Conservation (phyloP, 2,888 invertebrate genomes). For the Acleris emargana region DNA sequence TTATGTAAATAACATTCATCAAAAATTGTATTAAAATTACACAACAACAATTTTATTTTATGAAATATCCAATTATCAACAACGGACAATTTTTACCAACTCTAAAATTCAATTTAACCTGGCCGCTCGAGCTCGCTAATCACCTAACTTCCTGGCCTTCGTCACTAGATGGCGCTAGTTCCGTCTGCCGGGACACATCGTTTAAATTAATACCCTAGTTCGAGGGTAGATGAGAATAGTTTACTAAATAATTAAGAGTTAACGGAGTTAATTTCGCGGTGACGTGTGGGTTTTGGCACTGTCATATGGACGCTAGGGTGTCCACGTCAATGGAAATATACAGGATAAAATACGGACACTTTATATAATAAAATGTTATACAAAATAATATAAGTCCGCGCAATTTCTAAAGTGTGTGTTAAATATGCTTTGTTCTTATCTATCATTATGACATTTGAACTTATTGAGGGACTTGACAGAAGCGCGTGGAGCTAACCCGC, state of each 20-base stretch:
- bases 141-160: constrained; percentile 24
- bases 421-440: no score
- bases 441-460: no score
- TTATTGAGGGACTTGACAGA: no score
- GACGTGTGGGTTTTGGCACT: constrained; percentile 2
- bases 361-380: background rate
- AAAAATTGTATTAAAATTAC: no score
- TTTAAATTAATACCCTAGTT: constrained; percentile 17
- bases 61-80: no score
- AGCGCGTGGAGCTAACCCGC: no score
- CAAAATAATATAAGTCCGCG: no score
- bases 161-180: constrained; percentile 30
- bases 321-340: no score
- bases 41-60: no score
- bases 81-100: background rate
- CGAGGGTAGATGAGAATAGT: constrained; percentile 25
- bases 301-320: background rate
- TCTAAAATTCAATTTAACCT: constrained; percentile 18
- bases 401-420: no score
- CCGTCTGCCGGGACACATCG: constrained; percentile 15
- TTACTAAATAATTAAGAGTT: constrained; percentile 32
- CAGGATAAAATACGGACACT: background rate
- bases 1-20: no score
- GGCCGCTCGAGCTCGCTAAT: constrained; percentile 16
- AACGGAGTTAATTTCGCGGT: constrained; percentile 24